Evolutionary conservation across 2,888 invertebrate genomes (phyloP).

Genomic region (Osmoderma eremita): DNA sequence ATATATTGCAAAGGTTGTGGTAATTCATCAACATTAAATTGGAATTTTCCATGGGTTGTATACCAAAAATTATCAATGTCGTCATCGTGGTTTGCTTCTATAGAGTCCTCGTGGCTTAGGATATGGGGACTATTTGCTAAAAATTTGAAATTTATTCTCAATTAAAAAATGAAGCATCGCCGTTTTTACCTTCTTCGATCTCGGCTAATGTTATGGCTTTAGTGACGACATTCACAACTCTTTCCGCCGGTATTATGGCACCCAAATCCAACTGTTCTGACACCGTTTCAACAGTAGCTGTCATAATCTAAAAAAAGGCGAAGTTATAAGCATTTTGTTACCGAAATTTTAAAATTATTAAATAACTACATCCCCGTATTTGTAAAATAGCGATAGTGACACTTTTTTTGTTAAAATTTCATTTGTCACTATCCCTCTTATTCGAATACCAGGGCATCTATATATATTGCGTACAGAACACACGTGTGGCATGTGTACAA

Average conservation of each 20-base stretch:
- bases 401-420: constrained; percentile 19
- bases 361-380: constrained; percentile 36
- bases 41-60: constrained; percentile 91
- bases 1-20: constrained; percentile 94
- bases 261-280: constrained; percentile 91
- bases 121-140: constrained; percentile 62
- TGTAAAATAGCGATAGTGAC: constrained; percentile 40
- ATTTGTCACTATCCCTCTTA: constrained; percentile 41
- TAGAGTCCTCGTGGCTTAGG: constrained; percentile 68
- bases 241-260: constrained; percentile 82
- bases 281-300: constrained; percentile 94
- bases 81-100: constrained; percentile 76
- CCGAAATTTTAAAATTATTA: neutral
- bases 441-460: constrained; percentile 43
- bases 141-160: neutral
- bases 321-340: neutral
- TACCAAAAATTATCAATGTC: constrained; percentile 91
- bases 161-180: constrained; percentile 9
- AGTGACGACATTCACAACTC: constrained; percentile 81
- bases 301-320: constrained; percentile 81
- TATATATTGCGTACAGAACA: constrained; percentile 68
- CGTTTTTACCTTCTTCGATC: constrained; percentile 82
- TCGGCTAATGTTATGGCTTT: constrained; percentile 89
- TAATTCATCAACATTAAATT: constrained; percentile 87
- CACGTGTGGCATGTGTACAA: constrained; percentile 94